These are phyloP conservation scores for Physella acuta DNA, from an alignment of 1,140 invertebrate species.

Conservation along the genomic window DNA sequence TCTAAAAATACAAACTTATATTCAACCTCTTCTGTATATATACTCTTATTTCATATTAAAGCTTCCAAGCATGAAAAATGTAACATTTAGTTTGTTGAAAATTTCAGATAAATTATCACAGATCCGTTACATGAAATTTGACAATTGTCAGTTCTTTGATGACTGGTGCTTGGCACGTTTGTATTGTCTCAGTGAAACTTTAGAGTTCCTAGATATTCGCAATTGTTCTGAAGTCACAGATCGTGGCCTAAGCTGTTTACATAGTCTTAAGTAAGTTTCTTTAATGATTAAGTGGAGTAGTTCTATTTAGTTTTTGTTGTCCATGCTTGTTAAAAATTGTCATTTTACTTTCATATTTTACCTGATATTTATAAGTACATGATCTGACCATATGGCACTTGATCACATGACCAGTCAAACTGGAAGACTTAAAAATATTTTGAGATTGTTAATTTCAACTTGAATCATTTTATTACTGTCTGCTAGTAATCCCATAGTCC, in stretches of 20 bases:
- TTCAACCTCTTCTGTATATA: background rate
- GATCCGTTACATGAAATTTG: constrained; percentile 70
- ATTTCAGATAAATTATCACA: constrained; percentile 61
- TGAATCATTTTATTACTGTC: too few species aligned
- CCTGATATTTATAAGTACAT: too few species aligned
- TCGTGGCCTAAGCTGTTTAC: constrained; percentile 69
- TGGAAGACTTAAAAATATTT: too few species aligned
- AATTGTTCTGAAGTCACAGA: constrained; percentile 69
- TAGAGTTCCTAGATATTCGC: constrained; percentile 76
- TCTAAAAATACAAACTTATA: background rate
- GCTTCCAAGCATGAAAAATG: background rate
- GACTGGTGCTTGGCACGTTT: constrained; percentile 77
- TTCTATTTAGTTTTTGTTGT: too few species aligned
- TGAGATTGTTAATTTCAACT: too few species aligned
- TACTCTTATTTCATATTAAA: background rate
- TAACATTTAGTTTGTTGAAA: background rate
- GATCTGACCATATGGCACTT: too few species aligned
- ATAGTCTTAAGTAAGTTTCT: constrained; percentile 65
- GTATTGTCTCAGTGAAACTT: constrained; percentile 63
- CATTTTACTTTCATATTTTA: too few species aligned
- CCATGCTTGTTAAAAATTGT: too few species aligned
- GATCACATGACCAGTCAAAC: too few species aligned
- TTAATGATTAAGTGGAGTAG: too few species aligned
- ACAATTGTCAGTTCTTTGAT: constrained; percentile 68
- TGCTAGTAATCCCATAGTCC: too few species aligned